Conservation (phyloP, 1,140 invertebrate genomes). For the Pseudomyrmex gracilis region DNA sequence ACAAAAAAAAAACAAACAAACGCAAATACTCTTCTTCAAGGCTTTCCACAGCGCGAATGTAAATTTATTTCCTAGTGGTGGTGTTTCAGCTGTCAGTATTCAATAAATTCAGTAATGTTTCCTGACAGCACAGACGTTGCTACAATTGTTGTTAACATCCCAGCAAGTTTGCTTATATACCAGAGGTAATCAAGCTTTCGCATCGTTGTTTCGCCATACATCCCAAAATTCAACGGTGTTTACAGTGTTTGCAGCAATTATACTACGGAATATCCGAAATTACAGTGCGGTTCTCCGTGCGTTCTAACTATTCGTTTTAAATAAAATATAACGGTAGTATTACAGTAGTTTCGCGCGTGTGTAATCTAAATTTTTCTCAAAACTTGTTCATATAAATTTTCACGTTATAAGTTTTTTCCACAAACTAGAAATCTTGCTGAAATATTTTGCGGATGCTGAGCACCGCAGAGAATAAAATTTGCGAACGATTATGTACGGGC, state of each 20-base stretch:
- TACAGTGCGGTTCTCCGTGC: too few relatives aligned
- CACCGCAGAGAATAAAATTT: constrained; percentile 18
- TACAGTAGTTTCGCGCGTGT: too few relatives aligned
- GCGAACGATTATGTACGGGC: constrained; percentile 41
- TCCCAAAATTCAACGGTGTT: neutral
- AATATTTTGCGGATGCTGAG: constrained; percentile 1
- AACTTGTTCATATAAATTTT: neutral
- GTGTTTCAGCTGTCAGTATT: neutral
- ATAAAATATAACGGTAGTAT: too few relatives aligned
- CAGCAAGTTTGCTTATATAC: neutral
- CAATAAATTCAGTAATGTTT: neutral
- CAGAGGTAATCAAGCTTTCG: neutral
- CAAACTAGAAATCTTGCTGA: neutral
- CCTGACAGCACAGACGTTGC: neutral
- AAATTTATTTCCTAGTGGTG: neutral
- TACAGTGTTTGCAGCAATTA: neutral
- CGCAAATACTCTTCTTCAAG: neutral
- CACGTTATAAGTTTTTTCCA: neutral
- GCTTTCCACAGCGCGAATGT: neutral
- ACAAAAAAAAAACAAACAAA: neutral
- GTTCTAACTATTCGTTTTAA: too few relatives aligned
- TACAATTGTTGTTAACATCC: constrained; percentile 26
- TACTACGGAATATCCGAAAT: neutral
- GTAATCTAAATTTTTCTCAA: too few relatives aligned
- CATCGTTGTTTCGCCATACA: neutral